Base-by-base conservation (phyloP, 2,888 invertebrate species). In the Acrobasis consociella region DNA sequence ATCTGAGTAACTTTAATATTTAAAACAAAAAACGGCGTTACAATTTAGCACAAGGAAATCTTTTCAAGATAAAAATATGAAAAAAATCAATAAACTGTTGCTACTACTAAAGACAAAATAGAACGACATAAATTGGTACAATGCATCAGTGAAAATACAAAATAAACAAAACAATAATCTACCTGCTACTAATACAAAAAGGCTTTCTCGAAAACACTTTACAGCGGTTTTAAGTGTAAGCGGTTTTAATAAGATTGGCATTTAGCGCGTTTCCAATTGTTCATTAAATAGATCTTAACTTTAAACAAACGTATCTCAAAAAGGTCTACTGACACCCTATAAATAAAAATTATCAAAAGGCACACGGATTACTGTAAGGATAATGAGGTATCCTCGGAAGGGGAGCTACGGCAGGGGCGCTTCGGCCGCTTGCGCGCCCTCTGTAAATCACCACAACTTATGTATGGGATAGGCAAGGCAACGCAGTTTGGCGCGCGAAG, bases 341-440 rank as follows among this genome's bases (percentile, higher is more conserved):
- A 87, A 88, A 88, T 87, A 86, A 84, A 85, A 86, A 85, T 87
- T 85, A 87, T 88, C 85, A 85, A 86, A 88, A 88, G 87, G 86
- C 87, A 80, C 83, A 85, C 82, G 88, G 89, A 91, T 91, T 89
- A 90, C 85, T 85, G 85, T 83, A 80, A 87, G 86, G 91, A 91
- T 91, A 91, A 90, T 91, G 89, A 91, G 90, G 89, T 89, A 89
- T 91, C 87, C 85, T 79, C 80, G 73, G 75, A 80, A 83, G 87
- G 87, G 87, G 88, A 83, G 85, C 77, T 77, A 77, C 77, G 63
- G 71, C 65, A 76, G 83, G 76, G 76, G 73, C 74, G 72, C 67
- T 73, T 81, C 76, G 81, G 85, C 86, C 83, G 81, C 79, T 79
- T 78, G 81, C 82, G 78, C 82, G 82, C 83, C 82, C 85, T 82